Conservation (phyloP, 2,888 invertebrate genomes). For the Synanthedon myopaeformis region DNA sequence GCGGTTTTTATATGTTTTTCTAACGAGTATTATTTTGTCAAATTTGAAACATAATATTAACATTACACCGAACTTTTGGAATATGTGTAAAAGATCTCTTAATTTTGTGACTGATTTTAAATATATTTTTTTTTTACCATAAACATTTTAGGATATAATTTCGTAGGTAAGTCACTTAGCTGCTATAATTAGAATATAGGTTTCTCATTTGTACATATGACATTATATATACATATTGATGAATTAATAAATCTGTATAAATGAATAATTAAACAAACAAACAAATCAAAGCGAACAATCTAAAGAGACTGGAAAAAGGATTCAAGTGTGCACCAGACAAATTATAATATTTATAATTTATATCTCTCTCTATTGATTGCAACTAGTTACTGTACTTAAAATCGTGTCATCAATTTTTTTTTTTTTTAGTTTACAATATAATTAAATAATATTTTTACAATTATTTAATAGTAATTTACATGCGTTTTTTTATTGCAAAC, state of each 20-base stretch:
- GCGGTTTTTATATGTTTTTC: too few species aligned
- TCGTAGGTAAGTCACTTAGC: slow-evolving; percentile 4
- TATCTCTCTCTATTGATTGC: too few species aligned
- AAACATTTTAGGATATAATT: background rate
- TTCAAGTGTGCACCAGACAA: background rate
- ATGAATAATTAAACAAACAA: background rate
- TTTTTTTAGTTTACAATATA: too few species aligned
- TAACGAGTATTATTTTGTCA: slow-evolving; percentile 14
- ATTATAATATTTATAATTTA: too few species aligned
- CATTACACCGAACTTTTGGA: slow-evolving; percentile 22
- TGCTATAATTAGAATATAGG: slow-evolving; percentile 1
- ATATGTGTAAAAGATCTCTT: slow-evolving; percentile 34
- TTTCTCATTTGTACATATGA: slow-evolving; percentile 6
- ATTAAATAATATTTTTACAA: too few species aligned
- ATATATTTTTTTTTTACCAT: slow-evolving; percentile 24
- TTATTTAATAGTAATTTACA: too few species aligned
- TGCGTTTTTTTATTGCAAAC: too few species aligned
- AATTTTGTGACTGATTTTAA: slow-evolving; percentile 43
- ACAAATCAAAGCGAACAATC: background rate
- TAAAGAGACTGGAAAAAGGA: background rate
- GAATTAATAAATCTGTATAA: background rate
- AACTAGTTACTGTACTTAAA: too few species aligned
- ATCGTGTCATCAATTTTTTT: too few species aligned
- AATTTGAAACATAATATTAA: slow-evolving; percentile 16
- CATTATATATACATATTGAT: background rate